Percentiles rank a stretch among this genome's conserved stretches.
These are phyloP conservation scores for Phaonia tiefii DNA, from an alignment of 2,888 invertebrate species.

Conservation along the genomic window DNA sequence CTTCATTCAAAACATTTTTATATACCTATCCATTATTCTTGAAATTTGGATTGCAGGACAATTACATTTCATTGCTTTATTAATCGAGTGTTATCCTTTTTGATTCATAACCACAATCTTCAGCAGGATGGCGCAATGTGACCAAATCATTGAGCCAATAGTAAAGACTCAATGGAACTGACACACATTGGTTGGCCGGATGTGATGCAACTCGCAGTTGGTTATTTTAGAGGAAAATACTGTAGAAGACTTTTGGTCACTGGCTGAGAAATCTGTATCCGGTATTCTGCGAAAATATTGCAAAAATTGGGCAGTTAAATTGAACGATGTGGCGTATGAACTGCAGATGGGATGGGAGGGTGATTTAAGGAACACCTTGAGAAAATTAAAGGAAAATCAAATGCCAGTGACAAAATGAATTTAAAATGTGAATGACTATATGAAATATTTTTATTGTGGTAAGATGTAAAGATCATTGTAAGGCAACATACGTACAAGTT, in stretches of 20 bases:
- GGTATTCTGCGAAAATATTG: conserved; percentile 12
- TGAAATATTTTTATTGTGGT: too few relatives aligned
- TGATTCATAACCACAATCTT: conserved; percentile 28
- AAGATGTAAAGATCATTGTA: too few relatives aligned
- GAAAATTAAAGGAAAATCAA: too few relatives aligned
- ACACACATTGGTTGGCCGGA: background rate
- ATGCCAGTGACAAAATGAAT: too few relatives aligned
- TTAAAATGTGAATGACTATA: too few relatives aligned
- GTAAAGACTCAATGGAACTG: background rate
- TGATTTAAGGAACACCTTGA: too few relatives aligned
- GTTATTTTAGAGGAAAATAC: conserved; percentile 27
- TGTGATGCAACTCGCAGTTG: conserved; percentile 35
- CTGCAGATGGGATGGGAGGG: too few relatives aligned
- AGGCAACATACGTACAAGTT: too few relatives aligned
- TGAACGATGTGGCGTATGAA: too few relatives aligned
- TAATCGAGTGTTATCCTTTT: background rate
- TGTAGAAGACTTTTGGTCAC: background rate
- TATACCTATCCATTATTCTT: conserved; percentile 17
- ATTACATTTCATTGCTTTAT: background rate
- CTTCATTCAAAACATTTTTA: conserved; percentile 26
- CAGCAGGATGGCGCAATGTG: background rate
- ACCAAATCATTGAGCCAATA: background rate
- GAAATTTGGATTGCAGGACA: background rate
- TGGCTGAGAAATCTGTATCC: conserved; percentile 29
- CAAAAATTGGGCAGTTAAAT: conserved; percentile 26